phyloP scores from a whole-genome alignment of 2,888 invertebrate genomes.

The Eupithecia exiguata region DNA sequence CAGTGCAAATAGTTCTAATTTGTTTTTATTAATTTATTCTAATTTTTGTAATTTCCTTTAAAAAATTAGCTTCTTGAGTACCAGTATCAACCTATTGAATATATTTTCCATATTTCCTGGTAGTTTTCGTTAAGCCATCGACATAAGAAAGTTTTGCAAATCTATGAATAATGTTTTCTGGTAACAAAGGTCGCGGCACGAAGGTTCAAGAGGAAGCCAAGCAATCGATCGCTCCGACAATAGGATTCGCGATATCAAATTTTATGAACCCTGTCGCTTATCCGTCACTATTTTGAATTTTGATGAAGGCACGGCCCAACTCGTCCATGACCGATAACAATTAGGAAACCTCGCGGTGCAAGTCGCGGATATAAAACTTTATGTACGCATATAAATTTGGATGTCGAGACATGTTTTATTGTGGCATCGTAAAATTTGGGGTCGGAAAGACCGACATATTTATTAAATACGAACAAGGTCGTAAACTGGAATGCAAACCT shows the following conservation, averaged over 20 bases:
- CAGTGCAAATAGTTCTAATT: no score
- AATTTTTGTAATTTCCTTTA: no score
- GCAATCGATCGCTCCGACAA: constrained; percentile 51
- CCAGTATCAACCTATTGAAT: neutral
- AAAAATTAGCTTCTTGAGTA: no score
- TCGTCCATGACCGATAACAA: constrained; percentile 80
- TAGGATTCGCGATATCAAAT: constrained; percentile 51
- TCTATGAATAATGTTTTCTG: constrained; percentile 44
- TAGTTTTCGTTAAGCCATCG: neutral
- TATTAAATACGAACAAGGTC: constrained; percentile 82
- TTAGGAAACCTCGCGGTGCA: constrained; percentile 78
- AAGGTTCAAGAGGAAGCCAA: constrained; percentile 40
- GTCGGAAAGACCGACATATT: constrained; percentile 82
- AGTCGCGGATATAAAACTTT: constrained; percentile 83
- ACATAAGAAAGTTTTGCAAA: neutral
- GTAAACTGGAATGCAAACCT: constrained; percentile 80
- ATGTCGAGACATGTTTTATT: constrained; percentile 84
- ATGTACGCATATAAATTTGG: constrained; percentile 83
- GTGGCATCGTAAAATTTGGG: constrained; percentile 81
- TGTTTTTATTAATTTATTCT: no score
- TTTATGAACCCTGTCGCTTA: constrained; percentile 55
- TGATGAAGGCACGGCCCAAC: constrained; percentile 58
- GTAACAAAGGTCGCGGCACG: constrained; percentile 40
- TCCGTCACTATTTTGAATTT: constrained; percentile 60
- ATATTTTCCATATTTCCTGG: neutral